These are phyloP conservation scores for Bugulina stolonifera DNA, from an alignment of 2,888 invertebrate genomes.

Conservation along the genomic window DNA sequence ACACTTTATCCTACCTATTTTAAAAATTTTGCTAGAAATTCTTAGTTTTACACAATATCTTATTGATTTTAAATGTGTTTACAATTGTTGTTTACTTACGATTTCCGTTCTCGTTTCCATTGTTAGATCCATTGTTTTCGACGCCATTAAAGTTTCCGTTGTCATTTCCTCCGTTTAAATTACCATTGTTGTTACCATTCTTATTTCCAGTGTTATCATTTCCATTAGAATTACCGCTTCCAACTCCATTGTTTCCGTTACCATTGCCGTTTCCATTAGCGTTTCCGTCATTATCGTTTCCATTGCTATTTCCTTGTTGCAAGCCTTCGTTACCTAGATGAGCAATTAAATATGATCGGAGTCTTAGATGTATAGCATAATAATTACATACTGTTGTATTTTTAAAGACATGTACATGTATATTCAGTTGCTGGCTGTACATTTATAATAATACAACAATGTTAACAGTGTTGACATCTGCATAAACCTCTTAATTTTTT, in stretches of 20 bases:
- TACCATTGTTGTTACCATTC: slow-evolving; percentile 20
- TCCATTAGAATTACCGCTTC: slow-evolving; percentile 22
- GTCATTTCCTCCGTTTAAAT: neutral
- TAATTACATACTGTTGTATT: too few relatives aligned
- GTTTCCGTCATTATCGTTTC: neutral
- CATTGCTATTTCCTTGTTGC: slow-evolving; percentile 16
- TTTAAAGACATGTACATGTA: too few relatives aligned
- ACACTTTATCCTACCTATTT: too few relatives aligned
- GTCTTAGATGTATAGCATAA: too few relatives aligned
- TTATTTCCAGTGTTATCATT: slow-evolving; percentile 12
- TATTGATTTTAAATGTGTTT: neutral
- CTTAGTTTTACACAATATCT: too few relatives aligned
- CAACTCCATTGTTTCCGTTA: slow-evolving; percentile 5
- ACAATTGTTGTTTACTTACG: neutral
- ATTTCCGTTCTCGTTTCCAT: slow-evolving; percentile 23
- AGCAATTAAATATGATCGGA: too few relatives aligned
- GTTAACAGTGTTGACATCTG: too few relatives aligned
- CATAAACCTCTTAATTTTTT: too few relatives aligned
- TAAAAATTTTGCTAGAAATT: too few relatives aligned
- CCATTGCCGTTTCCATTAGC: slow-evolving; percentile 25
- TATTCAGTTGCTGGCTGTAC: too few relatives aligned
- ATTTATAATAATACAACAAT: too few relatives aligned
- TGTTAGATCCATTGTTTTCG: neutral
- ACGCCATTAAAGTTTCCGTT: slow-evolving; percentile 23
- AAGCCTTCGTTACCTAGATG: slow-evolving; percentile 1